Evolutionary conservation across 2,113 vertebrate species (phyloP), one percentile per base, ranked within the genome.

Genomic region (Perognathus longimembris): DNA sequence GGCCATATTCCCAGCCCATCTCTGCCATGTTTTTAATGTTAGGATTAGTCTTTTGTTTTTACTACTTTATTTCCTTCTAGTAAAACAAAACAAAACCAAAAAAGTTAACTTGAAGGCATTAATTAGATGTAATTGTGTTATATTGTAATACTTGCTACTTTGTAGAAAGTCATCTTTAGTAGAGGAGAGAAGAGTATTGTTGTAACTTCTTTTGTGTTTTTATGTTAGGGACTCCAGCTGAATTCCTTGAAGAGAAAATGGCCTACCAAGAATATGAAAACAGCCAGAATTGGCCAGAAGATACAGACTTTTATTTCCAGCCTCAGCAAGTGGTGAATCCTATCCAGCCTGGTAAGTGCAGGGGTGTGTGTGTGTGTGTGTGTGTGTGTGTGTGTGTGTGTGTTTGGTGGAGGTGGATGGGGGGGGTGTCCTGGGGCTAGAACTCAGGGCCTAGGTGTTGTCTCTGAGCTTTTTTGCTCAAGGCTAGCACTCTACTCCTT

Each of bases 191-290:
- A 89, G 61, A 75, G 18, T 32, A 20, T 2, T 45, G 45, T 45
- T 45, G 45, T 82, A 90, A 95, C 67, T 85, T 30, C 18, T 79
- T 89, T 87, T 38, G 45, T 73, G 20, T 95, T 71, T 93, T 30
- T 88, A 8, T 90, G 26, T 63, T 64, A 97, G 98, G 85, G 0
- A 98, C 93, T 91, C 97, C 97, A 9, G 82, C 95, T 74, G 94
- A 88, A 69, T 95, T 97, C 80, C 96, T 97, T 90, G 96, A 97
- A 30, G 98, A 98, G 50, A 94, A 97, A 42, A 93, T 98, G 59
- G 93, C 96, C 24, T 98, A 97, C 85, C 94, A 98, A 30, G 98
- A 97, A 6, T 98, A 97, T 82, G 97, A 98, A 0, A 97, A 87
- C 82, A 98, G 83, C 0, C 95, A 97, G 45, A 75, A 95, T 5